Conservation (phyloP, 2,888 invertebrate genomes). For the Serripes groenlandicus region DNA sequence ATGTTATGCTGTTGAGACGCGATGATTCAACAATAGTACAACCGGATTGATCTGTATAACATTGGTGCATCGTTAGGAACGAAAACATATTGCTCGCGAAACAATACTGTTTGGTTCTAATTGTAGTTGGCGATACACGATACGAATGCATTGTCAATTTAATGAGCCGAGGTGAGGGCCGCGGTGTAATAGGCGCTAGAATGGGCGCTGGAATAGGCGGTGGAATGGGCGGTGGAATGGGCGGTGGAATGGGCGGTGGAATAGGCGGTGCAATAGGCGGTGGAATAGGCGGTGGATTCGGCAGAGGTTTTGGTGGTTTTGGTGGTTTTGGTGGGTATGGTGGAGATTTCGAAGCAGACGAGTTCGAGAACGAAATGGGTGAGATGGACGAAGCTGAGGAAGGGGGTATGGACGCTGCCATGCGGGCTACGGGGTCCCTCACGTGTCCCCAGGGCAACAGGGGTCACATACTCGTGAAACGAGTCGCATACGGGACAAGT, state of each 20-base stretch:
- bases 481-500: constrained; percentile 54
- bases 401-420: constrained; percentile 16
- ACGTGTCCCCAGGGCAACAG: constrained; percentile 52
- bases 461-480: constrained; percentile 56
- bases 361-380: constrained; percentile 30
- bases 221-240: too few relatives aligned
- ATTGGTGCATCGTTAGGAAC: too few relatives aligned
- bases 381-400: constrained; percentile 22
- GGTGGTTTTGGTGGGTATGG: not conserved
- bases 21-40: too few relatives aligned
- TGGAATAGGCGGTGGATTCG: too few relatives aligned
- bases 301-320: constrained; percentile 3
- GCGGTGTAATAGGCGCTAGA: too few relatives aligned
- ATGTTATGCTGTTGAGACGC: too few relatives aligned
- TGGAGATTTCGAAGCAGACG: constrained; percentile 35
- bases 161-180: constrained; percentile 10
- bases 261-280: too few relatives aligned
- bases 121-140: constrained; percentile 53
- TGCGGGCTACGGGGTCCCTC: constrained; percentile 37
- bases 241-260: too few relatives aligned
- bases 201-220: too few relatives aligned
- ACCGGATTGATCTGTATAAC: too few relatives aligned
- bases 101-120: not conserved
- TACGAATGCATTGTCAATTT: constrained; percentile 48
- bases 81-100: not conserved